Evolutionary conservation across 2,797 vertebrate genomes (phyloP), one percentile per base, ranked within the genome.

Genomic region (Cheirogaleus major): DNA sequence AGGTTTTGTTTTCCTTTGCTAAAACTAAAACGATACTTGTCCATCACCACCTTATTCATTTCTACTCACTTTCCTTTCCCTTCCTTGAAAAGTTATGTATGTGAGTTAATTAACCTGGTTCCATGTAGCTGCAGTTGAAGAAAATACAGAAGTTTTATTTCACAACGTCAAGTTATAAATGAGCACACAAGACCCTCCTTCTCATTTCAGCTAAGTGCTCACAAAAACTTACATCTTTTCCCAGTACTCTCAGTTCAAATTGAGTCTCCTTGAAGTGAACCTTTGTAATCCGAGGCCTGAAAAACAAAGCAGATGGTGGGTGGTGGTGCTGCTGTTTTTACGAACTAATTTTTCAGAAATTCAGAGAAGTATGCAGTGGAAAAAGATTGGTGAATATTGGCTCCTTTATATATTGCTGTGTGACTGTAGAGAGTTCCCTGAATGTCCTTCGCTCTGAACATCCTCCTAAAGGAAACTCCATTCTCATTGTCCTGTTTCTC

Each of bases 241-340:
- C 99, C 96, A 99, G 89, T 89, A 99, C 99, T 97, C 99, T 98
- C 81, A 99, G 98, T 97, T 99, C 99, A 98, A 99, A 99, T 38
- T 99, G 99, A 70, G 99, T 99, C 98, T 99, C 99, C 96, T 99
- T 99, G 98, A 99, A 99, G 97, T 99, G 99, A 94, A 99, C 98
- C 98, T 99, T 99, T 5, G 99, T 99, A 97, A 99, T 99, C 98
- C 99, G 99, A 97, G 99, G 99, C 99, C 99, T 99, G 97, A 67
- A 98, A 95, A 82, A 90, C 35, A 97, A 92, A 97, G 50, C 15
- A 96, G 35, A 89, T 3, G 23, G 43, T 5, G 32, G 23, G 43
- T 5, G 32, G 17, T 11, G 45, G 11, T 48, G 3, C 6, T 73
- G 8, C 12, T 75, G 25, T 63, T 83, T 84, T 67, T 20, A 95